Evolutionary conservation across 2,888 invertebrate species (phyloP).

Genomic region (Nomada hirtipes): DNA sequence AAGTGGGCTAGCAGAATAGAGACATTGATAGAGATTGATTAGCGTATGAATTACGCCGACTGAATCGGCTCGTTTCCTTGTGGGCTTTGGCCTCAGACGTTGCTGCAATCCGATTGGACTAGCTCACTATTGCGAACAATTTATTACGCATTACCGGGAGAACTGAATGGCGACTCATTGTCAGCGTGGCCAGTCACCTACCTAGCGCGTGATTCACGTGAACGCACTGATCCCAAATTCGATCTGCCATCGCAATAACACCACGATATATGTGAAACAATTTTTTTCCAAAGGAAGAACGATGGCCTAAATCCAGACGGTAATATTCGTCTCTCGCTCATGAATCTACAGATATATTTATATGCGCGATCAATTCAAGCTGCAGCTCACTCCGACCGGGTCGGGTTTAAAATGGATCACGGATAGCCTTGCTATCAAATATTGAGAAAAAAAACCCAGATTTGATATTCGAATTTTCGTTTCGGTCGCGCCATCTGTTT

Average conservation of each 20-base stretch:
- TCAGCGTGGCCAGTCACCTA: not conserved
- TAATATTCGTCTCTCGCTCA: constrained; percentile 43
- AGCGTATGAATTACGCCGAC: constrained; percentile 48
- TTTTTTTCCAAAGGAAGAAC: constrained; percentile 22
- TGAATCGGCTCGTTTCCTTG: constrained; percentile 69
- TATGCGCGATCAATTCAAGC: constrained; percentile 43
- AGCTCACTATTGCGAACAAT: constrained; percentile 18
- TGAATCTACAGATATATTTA: constrained; percentile 51
- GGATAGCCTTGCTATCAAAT: constrained; percentile 32
- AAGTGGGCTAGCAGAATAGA: constrained; percentile 44
- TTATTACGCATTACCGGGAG: constrained; percentile 27
- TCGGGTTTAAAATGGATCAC: constrained; percentile 43
- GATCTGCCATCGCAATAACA: constrained; percentile 3
- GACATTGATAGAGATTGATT: constrained; percentile 69
- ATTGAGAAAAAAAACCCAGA: constrained; percentile 29
- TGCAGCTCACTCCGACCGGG: constrained; percentile 13
- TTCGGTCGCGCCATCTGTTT: constrained; percentile 3
- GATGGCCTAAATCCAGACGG: constrained; percentile 38
- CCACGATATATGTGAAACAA: constrained; percentile 17
- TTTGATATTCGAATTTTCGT: constrained; percentile 37
- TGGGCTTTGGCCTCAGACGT: constrained; percentile 34
- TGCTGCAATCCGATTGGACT: constrained; percentile 1
- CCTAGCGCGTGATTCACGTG: not conserved
- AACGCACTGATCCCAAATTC: not conserved
- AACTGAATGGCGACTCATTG: constrained; percentile 3